These are phyloP conservation scores for Labrus mixtus DNA, from an alignment of 2,113 vertebrate genomes.

Conservation along the genomic window DNA sequence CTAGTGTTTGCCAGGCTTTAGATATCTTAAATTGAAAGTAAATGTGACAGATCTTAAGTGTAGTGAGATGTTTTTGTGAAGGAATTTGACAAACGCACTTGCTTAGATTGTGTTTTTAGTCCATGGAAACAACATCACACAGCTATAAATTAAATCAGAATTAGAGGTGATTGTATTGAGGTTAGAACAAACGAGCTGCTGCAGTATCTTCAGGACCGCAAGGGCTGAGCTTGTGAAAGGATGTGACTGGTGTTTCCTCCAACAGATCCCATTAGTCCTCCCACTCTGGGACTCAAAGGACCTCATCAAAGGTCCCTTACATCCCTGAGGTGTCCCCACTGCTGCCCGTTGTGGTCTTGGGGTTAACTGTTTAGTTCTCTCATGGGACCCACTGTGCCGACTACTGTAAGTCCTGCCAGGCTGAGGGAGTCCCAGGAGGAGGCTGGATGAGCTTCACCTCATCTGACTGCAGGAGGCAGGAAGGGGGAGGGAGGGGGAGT, in stretches of 20 bases:
- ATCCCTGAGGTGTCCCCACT: neutral
- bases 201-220: neutral
- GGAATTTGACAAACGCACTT: too few species aligned
- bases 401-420: slow-evolving; percentile 6
- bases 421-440: slow-evolving; percentile 13
- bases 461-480: neutral
- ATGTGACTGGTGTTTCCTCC: neutral
- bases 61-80: too few species aligned
- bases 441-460: slow-evolving; percentile 10
- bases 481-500: too few species aligned
- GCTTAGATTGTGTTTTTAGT: too few species aligned
- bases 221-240: neutral
- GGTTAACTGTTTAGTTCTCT: slow-evolving; percentile 7
- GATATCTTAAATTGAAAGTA: too few species aligned
- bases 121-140: too few species aligned
- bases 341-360: neutral
- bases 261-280: neutral
- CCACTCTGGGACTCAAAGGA: slow-evolving; percentile 5
- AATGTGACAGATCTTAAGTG: too few species aligned
- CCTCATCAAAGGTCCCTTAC: neutral
- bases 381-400: neutral
- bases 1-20: too few species aligned
- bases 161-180: too few species aligned
- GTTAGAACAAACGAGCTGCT: neutral
- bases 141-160: too few species aligned